Evolutionary conservation across 1,140 invertebrate genomes (phyloP), one percentile per base, ranked within the genome.

Genomic region (Cylas formicarius): DNA sequence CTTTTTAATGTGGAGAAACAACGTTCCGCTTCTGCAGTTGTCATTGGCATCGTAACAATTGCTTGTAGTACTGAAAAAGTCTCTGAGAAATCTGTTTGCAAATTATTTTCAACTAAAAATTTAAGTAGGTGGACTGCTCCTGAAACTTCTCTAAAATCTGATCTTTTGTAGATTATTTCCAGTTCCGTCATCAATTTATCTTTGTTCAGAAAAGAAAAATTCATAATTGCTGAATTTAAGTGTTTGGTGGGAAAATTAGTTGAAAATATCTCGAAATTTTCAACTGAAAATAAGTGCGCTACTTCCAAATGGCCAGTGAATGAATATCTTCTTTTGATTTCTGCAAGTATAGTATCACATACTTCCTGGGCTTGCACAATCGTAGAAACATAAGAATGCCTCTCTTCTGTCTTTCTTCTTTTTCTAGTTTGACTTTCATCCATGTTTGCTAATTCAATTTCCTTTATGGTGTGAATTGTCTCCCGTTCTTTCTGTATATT

Each of bases 1-100:
- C 57, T 22, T 38, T 61, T 62, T 18, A 65, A 41, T 31, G 63
- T 61, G 14, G 49, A 55, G 44, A 66, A 65, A 44, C 44, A 55
- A 43, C 58, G 37, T 50, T 67, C 60, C 18, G 13, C 48, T 13
- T 52, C 52, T 19, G 53, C 54, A 14, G 60, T 57, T 11, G 58
- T 52, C 41, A 66, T 55, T 32, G 57, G 49, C 3, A 50, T 42
- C 16, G 50, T 55, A 18, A 56, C 29, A 19, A 58, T 27, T 32
- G 57, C 43, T 55, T 54, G 34, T 35, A 59, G 36, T 16, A 60
- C 33, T 45, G 49, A 50, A 20, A 52, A 20, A 7, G 45, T 48
- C 40, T 59, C 52, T 19, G 36, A 24, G 44, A 58, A 59, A 16
- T 36, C 20, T 11, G 39, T 37, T 16, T 32, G 5, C 41, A 54